Evolutionary conservation across 1,140 invertebrate species (phyloP), one percentile per base, ranked within the genome.

Genomic region (Drosophila mauritiana): DNA sequence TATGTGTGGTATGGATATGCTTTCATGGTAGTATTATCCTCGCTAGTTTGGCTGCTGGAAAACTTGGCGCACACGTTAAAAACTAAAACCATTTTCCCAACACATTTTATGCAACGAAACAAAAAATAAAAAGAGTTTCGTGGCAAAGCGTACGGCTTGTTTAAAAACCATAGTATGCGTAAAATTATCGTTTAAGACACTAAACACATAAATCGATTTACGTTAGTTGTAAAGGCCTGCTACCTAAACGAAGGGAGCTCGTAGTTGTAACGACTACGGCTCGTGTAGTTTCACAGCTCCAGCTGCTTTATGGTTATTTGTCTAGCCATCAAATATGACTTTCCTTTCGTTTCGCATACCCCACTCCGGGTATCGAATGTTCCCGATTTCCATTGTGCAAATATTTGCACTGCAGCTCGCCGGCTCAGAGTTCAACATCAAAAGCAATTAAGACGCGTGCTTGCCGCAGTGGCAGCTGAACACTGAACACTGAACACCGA

Each of bases 371-470:
- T 62, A 68, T 68, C 42, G 45, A 3, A 25, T 51, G 54, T 54
- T 76, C 63, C 49, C 49, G 22, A 49, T 53, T 55, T 53, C 49
- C 56, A 46, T 63, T 75, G 74, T 62, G 83, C 62, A 88, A 86
- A 86, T 86, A 86, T 78, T 81, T 65, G 58, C 70, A 70, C 77
- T 62, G 70, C 80, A 45, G 43, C 61, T 54, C 36, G 48, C 27
- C 80, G 80, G 89, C 84, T 83, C 81, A 91, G 89, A 91, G 90
- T 91, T 91, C 89, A 84, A 78, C 80, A 91, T 86, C 80, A 78
- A 90, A 91, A 82, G 90, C 90, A 91, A 91, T 91, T 91, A 91
- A 91, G 90, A 91, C 90, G 89, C 89, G 83, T 91, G 84, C 80
- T 83, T 73, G 78, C 64, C 63, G 85, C 48, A 52, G 54, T 54